Conservation (phyloP, 2,113 vertebrate species). For the Terrapene triunguis region DNA sequence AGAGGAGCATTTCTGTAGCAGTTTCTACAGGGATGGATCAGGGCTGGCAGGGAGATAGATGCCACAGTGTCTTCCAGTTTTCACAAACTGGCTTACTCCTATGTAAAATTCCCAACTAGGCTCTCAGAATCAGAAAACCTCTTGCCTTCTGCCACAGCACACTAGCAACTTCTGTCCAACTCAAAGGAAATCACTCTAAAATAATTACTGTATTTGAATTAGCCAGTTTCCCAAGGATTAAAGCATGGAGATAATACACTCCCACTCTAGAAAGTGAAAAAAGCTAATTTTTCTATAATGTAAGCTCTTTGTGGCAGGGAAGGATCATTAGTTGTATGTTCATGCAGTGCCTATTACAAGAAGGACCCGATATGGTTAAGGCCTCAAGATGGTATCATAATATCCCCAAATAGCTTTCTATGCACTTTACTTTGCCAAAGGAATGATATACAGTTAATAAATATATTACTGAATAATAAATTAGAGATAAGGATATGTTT, state of each 20-base stretch:
- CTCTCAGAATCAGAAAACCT: background rate
- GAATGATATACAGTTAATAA: background rate
- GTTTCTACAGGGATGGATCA: background rate
- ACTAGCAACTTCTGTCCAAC: background rate
- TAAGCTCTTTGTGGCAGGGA: background rate
- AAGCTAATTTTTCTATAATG: background rate
- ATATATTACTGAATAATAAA: too few species aligned
- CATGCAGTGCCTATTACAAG: accelerated
- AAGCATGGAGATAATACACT: background rate
- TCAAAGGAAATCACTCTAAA: background rate
- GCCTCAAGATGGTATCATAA: background rate
- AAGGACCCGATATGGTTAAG: background rate
- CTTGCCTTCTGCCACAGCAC: background rate
- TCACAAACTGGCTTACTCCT: background rate
- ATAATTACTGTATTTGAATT: background rate
- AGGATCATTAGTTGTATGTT: background rate
- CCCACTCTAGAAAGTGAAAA: background rate
- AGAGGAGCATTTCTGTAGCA: background rate
- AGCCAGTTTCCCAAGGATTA: background rate
- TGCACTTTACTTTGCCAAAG: background rate
- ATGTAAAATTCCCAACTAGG: background rate
- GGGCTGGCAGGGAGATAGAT: background rate
- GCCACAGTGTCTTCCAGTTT: too few species aligned
- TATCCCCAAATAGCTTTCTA: background rate
- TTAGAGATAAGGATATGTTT: background rate